Base-by-base conservation (phyloP, 2,113 vertebrate species). In the Motacilla alba region DNA sequence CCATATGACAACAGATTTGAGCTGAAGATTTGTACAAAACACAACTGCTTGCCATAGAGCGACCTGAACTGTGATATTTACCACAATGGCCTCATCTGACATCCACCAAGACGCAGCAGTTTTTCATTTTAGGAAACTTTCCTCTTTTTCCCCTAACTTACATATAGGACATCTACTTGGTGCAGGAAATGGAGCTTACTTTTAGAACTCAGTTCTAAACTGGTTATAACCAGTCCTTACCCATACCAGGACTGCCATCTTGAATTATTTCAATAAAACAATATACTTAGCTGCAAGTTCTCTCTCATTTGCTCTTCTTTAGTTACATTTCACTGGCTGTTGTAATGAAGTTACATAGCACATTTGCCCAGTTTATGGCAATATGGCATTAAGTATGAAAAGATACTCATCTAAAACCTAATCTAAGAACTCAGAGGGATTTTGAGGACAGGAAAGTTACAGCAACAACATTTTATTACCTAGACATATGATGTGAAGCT, bases 401-500 rank as follows among this genome's bases (percentile, higher is more conserved):
- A 72, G 12, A 14, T 26, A 80, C 7, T 81, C 1, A 49, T 50
- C 15, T 62, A 60, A 80, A 16, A 72, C 14, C 35, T 66, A 41
- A 60, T 16, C 8, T 52, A 35, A 24, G 13, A 81, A 75, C 24
- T 20, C 41, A 15, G 27, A 85, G 6, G 27, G 2, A 75, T 60
- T 92, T 44, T 83, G 60, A 87, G 30, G 13, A 77, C 15, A 13
- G 4, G 9, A 76, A 83, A 21, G 26, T 76, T 53, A 90, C 26
- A 73, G 84, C 30, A 93, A 86, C 30, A 44, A 21, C 2, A 30
- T 87, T 87, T 89, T 78, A 77, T 96, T 97, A 99, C 99, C 99
- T 99, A 94, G 99, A 99, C 99, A 99, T 99, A 89, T 99, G 99
- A 96, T 99, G 99, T 26, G 99, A 99, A 39, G 99, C 99, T 30